These are phyloP conservation scores for Drosophila obscura DNA, from an alignment of 1,140 invertebrate genomes.

Conservation along the genomic window DNA sequence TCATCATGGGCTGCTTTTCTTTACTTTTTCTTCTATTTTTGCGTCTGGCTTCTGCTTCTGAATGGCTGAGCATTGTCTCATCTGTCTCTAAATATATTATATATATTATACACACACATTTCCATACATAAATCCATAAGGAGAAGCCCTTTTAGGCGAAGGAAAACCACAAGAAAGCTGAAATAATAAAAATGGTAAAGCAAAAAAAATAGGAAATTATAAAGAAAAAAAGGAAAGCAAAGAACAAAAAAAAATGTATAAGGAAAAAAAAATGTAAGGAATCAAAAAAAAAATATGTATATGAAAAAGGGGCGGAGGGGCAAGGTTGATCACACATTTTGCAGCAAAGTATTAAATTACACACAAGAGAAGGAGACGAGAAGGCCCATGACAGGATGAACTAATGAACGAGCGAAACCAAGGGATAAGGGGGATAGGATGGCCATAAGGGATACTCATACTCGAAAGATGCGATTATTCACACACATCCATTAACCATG, in stretches of 20 bases:
- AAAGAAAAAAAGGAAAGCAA: not conserved
- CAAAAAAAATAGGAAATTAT: not conserved
- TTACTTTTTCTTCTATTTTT: slow-evolving; percentile 6
- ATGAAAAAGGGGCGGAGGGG: slow-evolving; percentile 35
- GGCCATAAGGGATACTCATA: no score
- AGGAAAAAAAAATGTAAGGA: slow-evolving; percentile 5
- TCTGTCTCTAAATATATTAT: slow-evolving; percentile 13
- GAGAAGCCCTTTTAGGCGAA: slow-evolving; percentile 62
- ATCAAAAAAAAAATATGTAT: no score
- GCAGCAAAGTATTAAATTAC: slow-evolving; percentile 56
- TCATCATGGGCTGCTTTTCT: no score
- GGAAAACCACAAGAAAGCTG: slow-evolving; percentile 48
- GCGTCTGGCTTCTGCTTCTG: slow-evolving; percentile 25
- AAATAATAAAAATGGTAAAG: not conserved
- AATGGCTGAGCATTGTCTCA: slow-evolving; percentile 42
- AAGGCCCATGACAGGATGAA: slow-evolving; percentile 51
- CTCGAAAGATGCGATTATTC: not conserved
- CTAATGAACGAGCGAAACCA: slow-evolving; percentile 49
- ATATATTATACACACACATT: slow-evolving; percentile 14
- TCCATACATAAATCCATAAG: slow-evolving; percentile 33
- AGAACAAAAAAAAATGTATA: slow-evolving; percentile 7
- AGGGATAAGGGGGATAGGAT: slow-evolving; percentile 30
- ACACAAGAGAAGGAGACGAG: slow-evolving; percentile 11
- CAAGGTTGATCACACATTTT: slow-evolving; percentile 61
- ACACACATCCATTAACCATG: slow-evolving; percentile 42